Evolutionary conservation across 2,797 vertebrate species (phyloP).

Genomic region (Austrolebias charrua): DNA sequence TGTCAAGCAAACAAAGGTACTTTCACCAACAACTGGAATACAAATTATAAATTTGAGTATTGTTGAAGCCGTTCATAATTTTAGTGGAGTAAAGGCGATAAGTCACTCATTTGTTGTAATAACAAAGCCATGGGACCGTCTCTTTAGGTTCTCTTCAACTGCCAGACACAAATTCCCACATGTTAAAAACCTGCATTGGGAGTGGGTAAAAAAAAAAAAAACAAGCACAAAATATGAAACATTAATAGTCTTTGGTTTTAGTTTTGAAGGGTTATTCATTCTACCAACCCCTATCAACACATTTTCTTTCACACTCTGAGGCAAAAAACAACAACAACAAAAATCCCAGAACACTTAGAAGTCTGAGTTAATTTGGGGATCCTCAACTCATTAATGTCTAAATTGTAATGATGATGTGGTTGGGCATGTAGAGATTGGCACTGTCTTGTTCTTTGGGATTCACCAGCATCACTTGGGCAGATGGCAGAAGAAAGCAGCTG

Average conservation of each 20-base stretch:
- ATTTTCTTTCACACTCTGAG: constrained; percentile 11
- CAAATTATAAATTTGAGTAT: no score
- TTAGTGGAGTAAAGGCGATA: no score
- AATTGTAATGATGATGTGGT: constrained; percentile 59
- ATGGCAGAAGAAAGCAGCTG: constrained; percentile 68
- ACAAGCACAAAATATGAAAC: constrained; percentile 3
- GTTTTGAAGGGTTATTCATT: constrained; percentile 1
- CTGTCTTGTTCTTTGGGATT: constrained; percentile 54
- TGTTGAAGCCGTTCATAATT: no score
- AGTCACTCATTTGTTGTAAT: no score
- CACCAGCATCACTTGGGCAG: constrained; percentile 62
- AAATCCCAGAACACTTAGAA: constrained; percentile 20
- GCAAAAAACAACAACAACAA: not conserved
- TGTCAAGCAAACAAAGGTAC: no score
- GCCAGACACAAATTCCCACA: not conserved
- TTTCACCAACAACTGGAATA: no score
- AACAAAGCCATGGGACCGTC: no score
- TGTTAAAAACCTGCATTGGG: not conserved
- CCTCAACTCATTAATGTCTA: constrained; percentile 70
- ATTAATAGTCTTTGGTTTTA: constrained; percentile 2
- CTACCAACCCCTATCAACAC: constrained; percentile 9
- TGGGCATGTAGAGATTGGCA: constrained; percentile 50
- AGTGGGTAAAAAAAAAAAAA: not conserved
- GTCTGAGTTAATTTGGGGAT: constrained; percentile 47
- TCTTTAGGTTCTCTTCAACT: not conserved